Conservation (phyloP, 2,113 vertebrate genomes). For the human region GRCh38 chr1:70424001-70424500, state of each 20-base stretch:
- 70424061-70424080: background rate
- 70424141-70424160: background rate
- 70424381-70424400: slow-evolving; percentile 97
- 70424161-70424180: background rate
- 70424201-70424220: background rate
- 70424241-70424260: background rate
- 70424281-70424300: slow-evolving; percentile 96
- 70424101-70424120: background rate
- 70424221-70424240: background rate
- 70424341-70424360: slow-evolving; percentile 87
- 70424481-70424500: background rate
- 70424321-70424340: slow-evolving; percentile 92
- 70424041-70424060: background rate
- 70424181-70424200: background rate
- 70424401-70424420: slow-evolving; percentile 97
- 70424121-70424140: background rate
- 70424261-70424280: slow-evolving; percentile 31
- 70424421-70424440: background rate
- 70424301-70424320: slow-evolving; percentile 93
- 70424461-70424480: background rate
- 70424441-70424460: background rate
- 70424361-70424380: slow-evolving; percentile 88
- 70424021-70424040: background rate
- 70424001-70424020: background rate
- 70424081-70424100: background rate